phyloP scores from a whole-genome alignment of 2,888 invertebrate genomes.

The Seira musarum region DNA sequence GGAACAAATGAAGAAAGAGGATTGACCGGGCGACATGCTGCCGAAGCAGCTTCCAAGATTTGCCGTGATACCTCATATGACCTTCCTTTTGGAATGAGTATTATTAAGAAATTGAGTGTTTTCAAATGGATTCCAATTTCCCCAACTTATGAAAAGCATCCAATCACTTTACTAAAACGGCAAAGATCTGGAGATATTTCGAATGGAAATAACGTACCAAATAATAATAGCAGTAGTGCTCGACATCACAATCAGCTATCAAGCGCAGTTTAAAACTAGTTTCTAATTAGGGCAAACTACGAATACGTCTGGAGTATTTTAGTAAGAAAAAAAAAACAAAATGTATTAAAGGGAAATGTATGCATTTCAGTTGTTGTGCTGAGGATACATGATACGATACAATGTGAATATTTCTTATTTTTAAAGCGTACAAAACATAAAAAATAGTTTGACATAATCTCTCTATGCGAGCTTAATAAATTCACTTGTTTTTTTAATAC shows the following conservation, averaged over 20 bases:
- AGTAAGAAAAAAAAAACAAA: too few relatives aligned
- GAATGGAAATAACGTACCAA: not conserved
- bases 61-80: slow-evolving; percentile 63
- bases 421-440: too few relatives aligned
- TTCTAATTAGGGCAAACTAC: not conserved
- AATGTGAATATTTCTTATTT: too few relatives aligned
- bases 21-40: slow-evolving; percentile 74
- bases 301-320: too few relatives aligned
- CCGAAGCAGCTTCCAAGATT: slow-evolving; percentile 44
- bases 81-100: slow-evolving; percentile 74
- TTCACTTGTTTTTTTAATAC: too few relatives aligned
- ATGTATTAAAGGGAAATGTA: too few relatives aligned
- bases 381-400: too few relatives aligned
- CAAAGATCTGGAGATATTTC: not conserved
- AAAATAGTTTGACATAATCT: too few relatives aligned
- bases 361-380: too few relatives aligned
- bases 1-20: slow-evolving; percentile 84
- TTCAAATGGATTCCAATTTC: slow-evolving; percentile 62
- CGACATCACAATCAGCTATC: not conserved
- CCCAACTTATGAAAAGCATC: slow-evolving; percentile 60
- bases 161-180: not conserved
- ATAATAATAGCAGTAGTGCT: not conserved
- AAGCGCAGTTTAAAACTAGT: not conserved
- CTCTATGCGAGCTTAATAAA: too few relatives aligned
- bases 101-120: slow-evolving; percentile 44